Evolutionary conservation across 2,113 vertebrate genomes (phyloP), one percentile per base, ranked within the genome.

Genomic region (Cichladusa arquata): DNA sequence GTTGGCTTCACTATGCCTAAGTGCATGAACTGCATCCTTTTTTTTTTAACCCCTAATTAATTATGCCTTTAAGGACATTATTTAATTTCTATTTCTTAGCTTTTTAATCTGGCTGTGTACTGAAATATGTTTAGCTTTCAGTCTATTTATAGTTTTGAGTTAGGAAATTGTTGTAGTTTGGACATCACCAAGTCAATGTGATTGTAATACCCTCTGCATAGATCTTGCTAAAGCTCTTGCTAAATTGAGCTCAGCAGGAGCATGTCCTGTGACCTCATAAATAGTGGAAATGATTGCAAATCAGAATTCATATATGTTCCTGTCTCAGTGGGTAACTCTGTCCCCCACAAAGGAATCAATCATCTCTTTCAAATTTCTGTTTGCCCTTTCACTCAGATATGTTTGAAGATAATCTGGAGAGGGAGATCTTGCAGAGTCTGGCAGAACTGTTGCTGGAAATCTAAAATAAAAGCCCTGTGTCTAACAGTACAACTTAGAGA

Each of bases 261-360:
- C 93, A 94, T 97, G 97, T 97, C 97, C 98, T 98, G 96, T 97
- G 97, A 98, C 98, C 97, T 98, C 97, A 97, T 97, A 98, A 98
- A 98, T 98, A 98, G 97, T 98, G 98, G 97, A 98, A 98, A 98
- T 98, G 96, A 98, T 98, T 98, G 97, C 98, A 98, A 98, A 98
- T 98, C 93, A 92, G 97, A 97, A 98, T 98, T 98, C 97, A 95
- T 98, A 67, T 96, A 96, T 97, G 98, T 97, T 97, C 95, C 96
- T 95, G 84, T 97, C 98, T 97, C 98, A 94, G 97, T 97, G 96
- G 98, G 98, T 96, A 95, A 95, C 96, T 79, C 40, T 96, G 77
- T 98, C 89, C 94, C 97, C 96, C 94, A 97, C 97, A 98, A 98
- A 98, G 96, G 97, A 97, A 98, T 98, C 97, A 98, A 98, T 98